Percentiles rank a stretch among this genome's conserved stretches.
These are phyloP conservation scores for Eupsilia transversa DNA, from an alignment of 2,888 invertebrate genomes.

Conservation along the genomic window DNA sequence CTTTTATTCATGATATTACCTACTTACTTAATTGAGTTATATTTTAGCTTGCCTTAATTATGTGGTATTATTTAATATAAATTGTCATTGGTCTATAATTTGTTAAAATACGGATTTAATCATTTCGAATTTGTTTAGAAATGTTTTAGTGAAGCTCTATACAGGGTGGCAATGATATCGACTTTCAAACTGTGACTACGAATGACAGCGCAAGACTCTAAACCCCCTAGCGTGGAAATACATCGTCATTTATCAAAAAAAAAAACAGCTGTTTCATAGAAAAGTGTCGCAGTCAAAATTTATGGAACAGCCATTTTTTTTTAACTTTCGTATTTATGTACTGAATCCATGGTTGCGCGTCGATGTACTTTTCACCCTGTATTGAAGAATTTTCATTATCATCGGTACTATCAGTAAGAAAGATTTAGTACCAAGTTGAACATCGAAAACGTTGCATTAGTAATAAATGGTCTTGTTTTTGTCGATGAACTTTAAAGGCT, in stretches of 20 bases:
- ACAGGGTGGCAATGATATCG: too few relatives aligned
- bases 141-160: too few relatives aligned
- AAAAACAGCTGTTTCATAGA: too few relatives aligned
- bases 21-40: conserved; percentile 5
- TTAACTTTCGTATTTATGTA: too few relatives aligned
- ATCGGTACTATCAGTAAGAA: background rate
- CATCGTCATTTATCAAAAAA: too few relatives aligned
- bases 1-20: conserved; percentile 21
- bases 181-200: too few relatives aligned
- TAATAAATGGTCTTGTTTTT: background rate
- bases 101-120: background rate
- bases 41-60: background rate
- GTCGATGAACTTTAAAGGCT: background rate
- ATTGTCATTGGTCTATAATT: background rate
- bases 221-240: too few relatives aligned
- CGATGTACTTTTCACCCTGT: too few relatives aligned
- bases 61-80: background rate
- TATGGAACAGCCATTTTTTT: too few relatives aligned
- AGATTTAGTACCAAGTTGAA: background rate
- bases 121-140: background rate
- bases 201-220: too few relatives aligned
- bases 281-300: too few relatives aligned
- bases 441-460: background rate
- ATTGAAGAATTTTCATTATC: background rate
- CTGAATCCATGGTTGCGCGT: too few relatives aligned